phyloP scores from a whole-genome alignment of 2,888 invertebrate species.

The Drosophila sordidula region DNA sequence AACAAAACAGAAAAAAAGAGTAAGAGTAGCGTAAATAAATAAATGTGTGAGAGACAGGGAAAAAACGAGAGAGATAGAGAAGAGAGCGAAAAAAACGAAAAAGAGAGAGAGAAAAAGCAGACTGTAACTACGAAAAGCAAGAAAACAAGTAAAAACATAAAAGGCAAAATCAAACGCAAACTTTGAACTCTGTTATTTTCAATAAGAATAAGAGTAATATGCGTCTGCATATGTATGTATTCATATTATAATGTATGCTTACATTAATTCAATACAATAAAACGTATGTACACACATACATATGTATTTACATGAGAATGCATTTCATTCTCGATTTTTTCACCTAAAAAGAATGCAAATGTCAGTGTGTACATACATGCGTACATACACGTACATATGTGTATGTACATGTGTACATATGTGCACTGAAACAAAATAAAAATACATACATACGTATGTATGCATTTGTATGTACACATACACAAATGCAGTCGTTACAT shows the following conservation, averaged over 20 bases:
- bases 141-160: neutral
- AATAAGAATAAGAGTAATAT: neutral
- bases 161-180: neutral
- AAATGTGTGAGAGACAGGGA: neutral
- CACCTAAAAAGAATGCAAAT: neutral
- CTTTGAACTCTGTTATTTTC: neutral
- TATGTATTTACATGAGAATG: too few species aligned
- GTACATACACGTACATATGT: neutral
- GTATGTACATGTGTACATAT: neutral
- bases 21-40: neutral
- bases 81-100: neutral
- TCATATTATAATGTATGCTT: neutral
- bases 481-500: neutral
- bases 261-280: neutral
- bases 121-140: constrained; percentile 1
- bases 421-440: too few species aligned
- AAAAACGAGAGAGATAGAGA: neutral
- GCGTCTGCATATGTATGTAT: neutral
- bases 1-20: neutral
- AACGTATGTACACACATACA: neutral
- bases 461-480: neutral
- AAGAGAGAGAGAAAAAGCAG: neutral
- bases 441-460: neutral
- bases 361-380: neutral
- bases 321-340: too few species aligned